Percentiles rank a stretch among this genome's conserved stretches.
phyloP scores from a whole-genome alignment of 2,888 invertebrate genomes.

The Lycocerus yunnanus region DNA sequence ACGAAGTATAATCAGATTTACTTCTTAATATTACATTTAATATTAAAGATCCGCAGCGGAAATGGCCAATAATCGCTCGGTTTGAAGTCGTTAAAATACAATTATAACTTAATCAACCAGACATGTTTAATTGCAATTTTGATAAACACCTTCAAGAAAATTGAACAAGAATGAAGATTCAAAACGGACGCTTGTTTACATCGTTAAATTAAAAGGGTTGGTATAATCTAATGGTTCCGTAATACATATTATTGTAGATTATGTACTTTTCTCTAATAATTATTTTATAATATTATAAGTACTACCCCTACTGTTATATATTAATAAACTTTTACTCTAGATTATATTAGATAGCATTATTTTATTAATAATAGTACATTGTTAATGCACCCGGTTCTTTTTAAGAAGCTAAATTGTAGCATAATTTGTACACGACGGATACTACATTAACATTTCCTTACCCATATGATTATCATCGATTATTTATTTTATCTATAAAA shows the following conservation, averaged over 20 bases:
- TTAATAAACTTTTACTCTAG: no score
- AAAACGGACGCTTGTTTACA: constrained; percentile 7
- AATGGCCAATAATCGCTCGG: constrained; percentile 23
- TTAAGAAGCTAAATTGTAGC: background rate
- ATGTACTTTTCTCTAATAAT: background rate
- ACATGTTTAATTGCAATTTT: constrained; percentile 28
- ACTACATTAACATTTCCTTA: background rate
- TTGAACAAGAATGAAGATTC: background rate
- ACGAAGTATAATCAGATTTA: constrained; percentile 29
- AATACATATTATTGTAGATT: background rate
- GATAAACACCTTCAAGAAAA: constrained; percentile 20
- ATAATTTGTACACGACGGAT: background rate
- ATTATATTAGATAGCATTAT: background rate
- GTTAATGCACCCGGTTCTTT: background rate
- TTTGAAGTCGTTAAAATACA: constrained; percentile 24
- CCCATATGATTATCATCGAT: background rate
- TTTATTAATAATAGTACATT: background rate
- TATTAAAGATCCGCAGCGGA: constrained; percentile 20
- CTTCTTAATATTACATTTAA: constrained; percentile 29
- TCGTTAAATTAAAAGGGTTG: constrained; percentile 2
- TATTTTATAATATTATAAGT: background rate
- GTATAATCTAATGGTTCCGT: background rate
- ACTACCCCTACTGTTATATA: background rate
- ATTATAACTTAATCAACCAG: constrained; percentile 29
- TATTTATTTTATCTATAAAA: background rate